Evolutionary conservation across 2,113 vertebrate genomes (phyloP).

Genomic region (Silurus asotus): DNA sequence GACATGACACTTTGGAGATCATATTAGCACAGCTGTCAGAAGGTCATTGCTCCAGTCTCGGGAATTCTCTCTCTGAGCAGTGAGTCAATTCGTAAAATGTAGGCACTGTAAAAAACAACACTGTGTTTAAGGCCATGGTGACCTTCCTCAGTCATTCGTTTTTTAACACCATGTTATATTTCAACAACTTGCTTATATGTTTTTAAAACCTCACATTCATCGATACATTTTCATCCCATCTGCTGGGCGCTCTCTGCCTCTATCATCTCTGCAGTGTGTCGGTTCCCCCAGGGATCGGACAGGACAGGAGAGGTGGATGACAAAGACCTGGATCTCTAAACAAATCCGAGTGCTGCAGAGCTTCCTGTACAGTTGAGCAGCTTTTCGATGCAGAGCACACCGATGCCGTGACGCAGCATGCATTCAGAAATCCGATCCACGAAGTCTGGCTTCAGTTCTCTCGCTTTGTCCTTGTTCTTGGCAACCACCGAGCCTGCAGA

Average conservation of each 20-base stretch:
- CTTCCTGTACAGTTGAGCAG: conserved; percentile 1
- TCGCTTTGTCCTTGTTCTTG: not conserved
- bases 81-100: conserved; percentile 2
- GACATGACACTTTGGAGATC: conserved; percentile 96
- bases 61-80: conserved; percentile 16
- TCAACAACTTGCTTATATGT: not conserved
- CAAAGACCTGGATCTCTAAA: conserved; percentile 1
- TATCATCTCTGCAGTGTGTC: conserved; percentile 28
- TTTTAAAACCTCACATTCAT: not conserved
- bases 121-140: not conserved
- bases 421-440: not conserved
- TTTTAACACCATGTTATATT: not conserved
- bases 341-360: not conserved
- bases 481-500: not conserved
- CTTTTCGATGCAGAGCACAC: conserved; percentile 7
- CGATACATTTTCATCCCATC: not conserved
- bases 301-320: not conserved
- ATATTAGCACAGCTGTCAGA: conserved; percentile 66
- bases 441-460: not conserved
- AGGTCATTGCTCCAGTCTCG: conserved; percentile 24
- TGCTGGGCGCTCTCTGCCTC: not conserved
- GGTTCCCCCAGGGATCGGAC: not conserved
- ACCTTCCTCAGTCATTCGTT: not conserved
- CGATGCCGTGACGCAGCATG: conserved; percentile 2
- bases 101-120: not conserved